phyloP scores from a whole-genome alignment of 2,113 vertebrate genomes.

The Rhinopomastus cyanomelas region DNA sequence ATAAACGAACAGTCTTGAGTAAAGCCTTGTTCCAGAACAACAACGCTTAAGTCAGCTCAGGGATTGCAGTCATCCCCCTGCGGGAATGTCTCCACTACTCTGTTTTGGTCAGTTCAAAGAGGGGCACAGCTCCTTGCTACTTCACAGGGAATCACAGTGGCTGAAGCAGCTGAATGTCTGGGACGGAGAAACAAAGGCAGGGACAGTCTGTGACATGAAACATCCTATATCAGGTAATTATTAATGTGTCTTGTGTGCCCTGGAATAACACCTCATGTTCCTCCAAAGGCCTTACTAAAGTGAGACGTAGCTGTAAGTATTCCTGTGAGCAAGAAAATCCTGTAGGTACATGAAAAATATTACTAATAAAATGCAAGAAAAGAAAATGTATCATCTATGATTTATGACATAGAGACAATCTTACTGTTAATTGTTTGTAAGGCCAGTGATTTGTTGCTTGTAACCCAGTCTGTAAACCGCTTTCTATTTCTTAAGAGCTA shows the following conservation, averaged over 20 bases:
- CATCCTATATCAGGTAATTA: not conserved
- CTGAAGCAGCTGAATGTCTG: not conserved
- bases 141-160: not conserved
- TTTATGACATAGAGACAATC: not conserved
- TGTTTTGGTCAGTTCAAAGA: not conserved
- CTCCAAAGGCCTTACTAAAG: not conserved
- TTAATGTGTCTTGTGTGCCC: not conserved
- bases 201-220: not conserved
- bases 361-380: not conserved
- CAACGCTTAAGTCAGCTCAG: not conserved
- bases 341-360: not conserved
- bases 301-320: not conserved
- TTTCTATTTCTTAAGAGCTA: not conserved
- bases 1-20: not conserved
- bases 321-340: not conserved
- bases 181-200: not conserved
- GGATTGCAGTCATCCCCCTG: not conserved
- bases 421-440: not conserved
- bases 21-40: not conserved
- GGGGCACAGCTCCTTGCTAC: not conserved
- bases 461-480: not conserved
- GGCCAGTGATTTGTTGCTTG: not conserved
- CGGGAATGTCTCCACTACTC: not conserved
- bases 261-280: not conserved
- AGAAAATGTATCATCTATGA: not conserved